Percentiles rank a stretch among this genome's conserved stretches.
Evolutionary conservation across 2,797 vertebrate genomes (phyloP).

Genomic region (Pempheris klunzingeri): DNA sequence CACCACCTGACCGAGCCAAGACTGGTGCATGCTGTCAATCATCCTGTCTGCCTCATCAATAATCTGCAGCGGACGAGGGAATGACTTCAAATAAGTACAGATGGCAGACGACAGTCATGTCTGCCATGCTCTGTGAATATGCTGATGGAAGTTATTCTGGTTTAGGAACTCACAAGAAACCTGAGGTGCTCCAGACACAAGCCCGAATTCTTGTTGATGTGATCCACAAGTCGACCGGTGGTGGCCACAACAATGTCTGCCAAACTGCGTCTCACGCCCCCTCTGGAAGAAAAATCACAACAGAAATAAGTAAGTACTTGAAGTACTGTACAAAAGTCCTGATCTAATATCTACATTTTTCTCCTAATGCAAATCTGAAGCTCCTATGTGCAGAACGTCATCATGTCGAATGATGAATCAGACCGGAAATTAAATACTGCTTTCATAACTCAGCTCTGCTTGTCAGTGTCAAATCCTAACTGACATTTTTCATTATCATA

Average conservation of each 20-base stretch:
- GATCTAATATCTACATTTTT: not conserved
- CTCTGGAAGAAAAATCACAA: slow-evolving; percentile 60
- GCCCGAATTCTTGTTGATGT: slow-evolving; percentile 90
- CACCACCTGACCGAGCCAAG: slow-evolving; percentile 91
- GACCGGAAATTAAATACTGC: too few relatives aligned
- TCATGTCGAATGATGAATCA: too few relatives aligned
- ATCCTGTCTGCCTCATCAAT: slow-evolving; percentile 97
- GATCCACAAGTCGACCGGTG: slow-evolving; percentile 95
- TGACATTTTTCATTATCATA: too few relatives aligned
- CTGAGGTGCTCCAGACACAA: slow-evolving; percentile 91
- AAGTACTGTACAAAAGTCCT: not conserved
- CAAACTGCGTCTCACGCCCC: slow-evolving; percentile 82
- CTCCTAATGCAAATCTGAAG: not conserved
- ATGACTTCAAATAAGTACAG: accelerated
- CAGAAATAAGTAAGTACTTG: not conserved
- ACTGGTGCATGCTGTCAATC: slow-evolving; percentile 97
- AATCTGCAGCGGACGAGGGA: slow-evolving; percentile 81
- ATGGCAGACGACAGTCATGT: not conserved
- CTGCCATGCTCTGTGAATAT: not conserved
- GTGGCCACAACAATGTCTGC: slow-evolving; percentile 96
- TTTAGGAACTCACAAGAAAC: slow-evolving; percentile 88
- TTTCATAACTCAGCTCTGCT: too few relatives aligned
- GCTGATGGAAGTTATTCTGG: not conserved
- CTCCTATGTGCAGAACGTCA: not conserved
- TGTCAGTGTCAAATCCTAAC: too few relatives aligned